Percentiles rank a stretch among this genome's conserved stretches.
Evolutionary conservation across 1,140 invertebrate genomes (phyloP).

Genomic region (Drosophila carrolli): DNA sequence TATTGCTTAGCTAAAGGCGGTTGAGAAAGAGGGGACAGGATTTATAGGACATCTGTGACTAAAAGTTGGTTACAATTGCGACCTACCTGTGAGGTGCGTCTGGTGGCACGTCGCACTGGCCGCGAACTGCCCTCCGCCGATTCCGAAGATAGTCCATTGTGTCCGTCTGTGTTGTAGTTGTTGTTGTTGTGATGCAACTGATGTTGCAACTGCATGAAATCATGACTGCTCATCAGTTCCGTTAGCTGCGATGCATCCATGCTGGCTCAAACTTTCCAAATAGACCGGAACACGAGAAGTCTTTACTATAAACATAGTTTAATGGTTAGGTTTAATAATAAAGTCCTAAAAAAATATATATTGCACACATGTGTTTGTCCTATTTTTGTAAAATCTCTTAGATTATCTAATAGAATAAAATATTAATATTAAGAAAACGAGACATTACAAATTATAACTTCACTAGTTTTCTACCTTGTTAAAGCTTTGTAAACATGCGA

Average conservation of each 20-base stretch:
- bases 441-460: too few relatives aligned
- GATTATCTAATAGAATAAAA: too few relatives aligned
- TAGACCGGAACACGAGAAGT: not conserved
- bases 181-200: conserved; percentile 76
- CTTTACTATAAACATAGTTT: not conserved
- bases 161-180: conserved; percentile 72
- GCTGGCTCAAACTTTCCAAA: not conserved
- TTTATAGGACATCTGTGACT: not conserved
- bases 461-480: too few relatives aligned
- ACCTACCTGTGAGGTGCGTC: conserved; percentile 76
- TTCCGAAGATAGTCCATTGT: conserved; percentile 68
- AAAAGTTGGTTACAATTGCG: too few relatives aligned
- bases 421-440: too few relatives aligned
- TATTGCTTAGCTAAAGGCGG: conserved; percentile 76
- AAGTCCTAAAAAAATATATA: too few relatives aligned
- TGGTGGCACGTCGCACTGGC: conserved; percentile 69
- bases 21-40: not conserved
- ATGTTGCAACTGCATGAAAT: conserved; percentile 74
- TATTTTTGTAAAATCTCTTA: too few relatives aligned
- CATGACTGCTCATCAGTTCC: conserved; percentile 73
- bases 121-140: conserved; percentile 66
- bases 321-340: not conserved
- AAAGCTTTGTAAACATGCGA: too few relatives aligned
- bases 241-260: conserved; percentile 78
- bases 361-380: too few relatives aligned